Conservation (phyloP, 2,797 vertebrate genomes). For the Coendou prehensilis region DNA sequence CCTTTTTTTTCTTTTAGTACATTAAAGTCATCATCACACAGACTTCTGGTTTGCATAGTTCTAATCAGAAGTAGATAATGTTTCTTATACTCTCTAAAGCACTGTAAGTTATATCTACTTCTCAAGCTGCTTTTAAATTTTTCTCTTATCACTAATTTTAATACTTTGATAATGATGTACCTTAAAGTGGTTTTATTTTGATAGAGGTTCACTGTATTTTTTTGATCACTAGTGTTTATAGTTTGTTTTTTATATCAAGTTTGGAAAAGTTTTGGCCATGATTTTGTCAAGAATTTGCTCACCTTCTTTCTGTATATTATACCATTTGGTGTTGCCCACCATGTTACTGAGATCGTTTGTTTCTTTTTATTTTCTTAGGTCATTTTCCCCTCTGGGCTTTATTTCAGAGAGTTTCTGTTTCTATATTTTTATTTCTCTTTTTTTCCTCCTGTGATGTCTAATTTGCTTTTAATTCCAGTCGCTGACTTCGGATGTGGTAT, state of each 20-base stretch:
- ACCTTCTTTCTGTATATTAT: background rate
- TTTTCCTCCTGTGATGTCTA: slow-evolving; percentile 19
- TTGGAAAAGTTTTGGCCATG: background rate
- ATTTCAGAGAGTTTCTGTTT: background rate
- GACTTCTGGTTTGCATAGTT: background rate
- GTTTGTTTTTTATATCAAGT: background rate
- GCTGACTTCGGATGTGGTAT: background rate
- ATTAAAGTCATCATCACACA: background rate
- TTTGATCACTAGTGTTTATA: background rate
- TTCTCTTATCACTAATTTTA: slow-evolving; percentile 46
- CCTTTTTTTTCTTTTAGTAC: background rate
- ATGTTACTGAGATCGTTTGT: background rate
- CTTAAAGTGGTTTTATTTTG: background rate
- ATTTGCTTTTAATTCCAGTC: slow-evolving; percentile 53
- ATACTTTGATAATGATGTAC: background rate
- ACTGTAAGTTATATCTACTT: background rate
- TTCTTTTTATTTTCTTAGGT: background rate
- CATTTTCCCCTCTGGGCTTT: slow-evolving; percentile 4
- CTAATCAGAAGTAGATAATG: background rate
- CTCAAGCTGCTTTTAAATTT: background rate
- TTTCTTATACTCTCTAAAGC: background rate
- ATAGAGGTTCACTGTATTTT: background rate
- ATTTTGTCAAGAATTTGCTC: slow-evolving; percentile 5
- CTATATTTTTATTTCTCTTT: slow-evolving; percentile 13
- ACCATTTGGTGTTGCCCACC: background rate